These are phyloP conservation scores for Australoheros facetus DNA, from an alignment of 2,797 vertebrate species.

Conservation along the genomic window DNA sequence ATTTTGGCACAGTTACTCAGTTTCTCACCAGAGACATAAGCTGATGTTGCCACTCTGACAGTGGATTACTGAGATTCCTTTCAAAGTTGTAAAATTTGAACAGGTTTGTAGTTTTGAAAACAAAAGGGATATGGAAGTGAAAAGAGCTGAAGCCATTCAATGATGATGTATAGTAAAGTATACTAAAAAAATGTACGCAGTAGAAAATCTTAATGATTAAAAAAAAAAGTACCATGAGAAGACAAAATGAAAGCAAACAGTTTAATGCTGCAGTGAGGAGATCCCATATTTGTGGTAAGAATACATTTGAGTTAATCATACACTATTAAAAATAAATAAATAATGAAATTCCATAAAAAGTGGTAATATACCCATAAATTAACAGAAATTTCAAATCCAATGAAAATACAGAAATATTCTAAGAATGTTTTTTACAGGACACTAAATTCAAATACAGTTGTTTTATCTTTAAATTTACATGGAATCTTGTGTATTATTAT, in stretches of 20 bases:
- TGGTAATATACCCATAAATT: too few species aligned
- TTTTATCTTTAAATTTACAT: too few species aligned
- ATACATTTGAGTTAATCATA: not conserved
- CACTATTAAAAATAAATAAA: too few species aligned
- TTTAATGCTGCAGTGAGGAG: not conserved
- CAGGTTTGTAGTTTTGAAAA: constrained; percentile 39
- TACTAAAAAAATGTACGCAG: constrained; percentile 7
- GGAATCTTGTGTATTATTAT: too few species aligned
- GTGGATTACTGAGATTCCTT: constrained; percentile 39
- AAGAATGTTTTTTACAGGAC: too few species aligned
- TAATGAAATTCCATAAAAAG: too few species aligned
- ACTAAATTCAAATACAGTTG: too few species aligned
- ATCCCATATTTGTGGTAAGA: not conserved
- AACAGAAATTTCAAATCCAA: too few species aligned
- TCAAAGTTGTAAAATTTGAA: constrained; percentile 42
- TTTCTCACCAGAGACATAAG: constrained; percentile 42
- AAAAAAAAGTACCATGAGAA: not conserved
- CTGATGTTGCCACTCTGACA: constrained; percentile 48
- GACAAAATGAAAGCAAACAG: not conserved
- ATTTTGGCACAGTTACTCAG: constrained; percentile 56
- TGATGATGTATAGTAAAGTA: not conserved
- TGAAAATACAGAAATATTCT: too few species aligned
- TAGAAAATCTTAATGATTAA: constrained; percentile 17
- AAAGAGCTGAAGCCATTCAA: constrained; percentile 22
- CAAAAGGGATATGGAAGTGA: constrained; percentile 33